Percentiles rank a stretch among this genome's conserved stretches.
Evolutionary conservation across 2,113 vertebrate species (phyloP).

Genomic region (Limnothrissa miodon): DNA sequence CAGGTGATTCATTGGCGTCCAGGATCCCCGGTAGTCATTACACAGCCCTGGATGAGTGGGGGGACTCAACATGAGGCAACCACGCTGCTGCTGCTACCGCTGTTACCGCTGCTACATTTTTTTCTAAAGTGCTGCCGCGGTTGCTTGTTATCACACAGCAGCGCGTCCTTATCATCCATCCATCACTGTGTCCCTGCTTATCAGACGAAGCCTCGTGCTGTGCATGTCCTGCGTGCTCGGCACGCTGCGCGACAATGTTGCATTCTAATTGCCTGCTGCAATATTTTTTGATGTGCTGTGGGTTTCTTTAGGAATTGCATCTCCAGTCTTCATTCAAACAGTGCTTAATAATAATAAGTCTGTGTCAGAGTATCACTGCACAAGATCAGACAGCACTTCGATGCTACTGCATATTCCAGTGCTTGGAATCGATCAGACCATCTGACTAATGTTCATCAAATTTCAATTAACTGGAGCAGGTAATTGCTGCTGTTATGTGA

Average conservation of each 20-base stretch:
- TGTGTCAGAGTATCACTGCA: background rate
- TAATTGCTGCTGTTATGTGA: background rate
- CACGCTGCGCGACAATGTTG: background rate
- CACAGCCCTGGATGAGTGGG: background rate
- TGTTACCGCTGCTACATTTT: background rate
- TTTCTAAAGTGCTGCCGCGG: background rate
- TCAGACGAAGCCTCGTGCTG: background rate
- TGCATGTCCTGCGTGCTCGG: background rate
- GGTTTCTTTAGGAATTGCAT: background rate
- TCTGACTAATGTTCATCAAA: background rate
- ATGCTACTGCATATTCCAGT: background rate
- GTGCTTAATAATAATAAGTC: background rate
- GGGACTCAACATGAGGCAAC: background rate
- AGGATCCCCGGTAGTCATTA: background rate
- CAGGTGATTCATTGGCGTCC: background rate
- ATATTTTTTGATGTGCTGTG: background rate
- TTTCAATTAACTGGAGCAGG: background rate
- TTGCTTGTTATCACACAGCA: conserved; percentile 1
- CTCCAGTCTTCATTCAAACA: background rate
- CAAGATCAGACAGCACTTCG: background rate
- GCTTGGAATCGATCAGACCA: background rate
- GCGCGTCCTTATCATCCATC: background rate
- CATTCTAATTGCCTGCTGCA: background rate
- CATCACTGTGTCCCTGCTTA: background rate
- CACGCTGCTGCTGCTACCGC: background rate